A percentile compares a stretch with the other conserved stretches of the same genome.
These are phyloP conservation scores for Cryptocheilus praepositus DNA, from an alignment of 2,888 invertebrate genomes.

Conservation along the genomic window DNA sequence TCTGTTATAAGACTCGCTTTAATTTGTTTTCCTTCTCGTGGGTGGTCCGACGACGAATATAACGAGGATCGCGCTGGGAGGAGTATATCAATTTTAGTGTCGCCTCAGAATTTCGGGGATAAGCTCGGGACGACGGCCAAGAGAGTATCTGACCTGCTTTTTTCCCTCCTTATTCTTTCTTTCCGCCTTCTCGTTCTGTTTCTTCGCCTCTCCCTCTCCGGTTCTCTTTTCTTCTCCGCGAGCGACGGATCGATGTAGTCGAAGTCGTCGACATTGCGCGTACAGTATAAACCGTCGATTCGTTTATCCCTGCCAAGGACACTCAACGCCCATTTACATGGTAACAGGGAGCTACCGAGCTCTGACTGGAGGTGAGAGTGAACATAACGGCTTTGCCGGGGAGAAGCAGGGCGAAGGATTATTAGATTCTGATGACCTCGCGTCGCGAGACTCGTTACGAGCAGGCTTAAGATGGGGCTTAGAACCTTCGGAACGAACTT, in stretches of 20 bases:
- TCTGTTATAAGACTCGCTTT: neutral
- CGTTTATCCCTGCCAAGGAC: conserved; percentile 32
- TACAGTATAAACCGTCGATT: conserved; percentile 13
- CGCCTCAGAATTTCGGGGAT: conserved; percentile 29
- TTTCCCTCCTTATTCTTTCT: neutral
- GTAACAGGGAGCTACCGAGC: conserved; percentile 17
- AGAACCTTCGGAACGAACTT: conserved; percentile 41
- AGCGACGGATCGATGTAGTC: conserved; percentile 22
- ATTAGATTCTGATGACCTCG: conserved; percentile 48
- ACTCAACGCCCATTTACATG: conserved; percentile 33
- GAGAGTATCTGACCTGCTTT: conserved; percentile 35
- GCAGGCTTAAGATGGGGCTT: conserved; percentile 34
- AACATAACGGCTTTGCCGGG: conserved; percentile 20
- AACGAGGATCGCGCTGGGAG: conserved; percentile 12
- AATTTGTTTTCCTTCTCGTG: no score
- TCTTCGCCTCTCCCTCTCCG: no score
- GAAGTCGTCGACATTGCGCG: conserved; percentile 30
- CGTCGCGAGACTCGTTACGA: conserved; percentile 37
- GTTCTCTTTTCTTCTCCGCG: no score
- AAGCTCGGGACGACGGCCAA: conserved; percentile 16
- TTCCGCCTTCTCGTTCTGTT: no score
- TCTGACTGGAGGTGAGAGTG: conserved; percentile 11
- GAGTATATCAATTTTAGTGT: conserved; percentile 29
- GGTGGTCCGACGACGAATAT: neutral
- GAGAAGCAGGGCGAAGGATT: conserved; percentile 30